Base-by-base conservation (phyloP, 2,113 vertebrate species). In the Dasyornis broadbenti region DNA sequence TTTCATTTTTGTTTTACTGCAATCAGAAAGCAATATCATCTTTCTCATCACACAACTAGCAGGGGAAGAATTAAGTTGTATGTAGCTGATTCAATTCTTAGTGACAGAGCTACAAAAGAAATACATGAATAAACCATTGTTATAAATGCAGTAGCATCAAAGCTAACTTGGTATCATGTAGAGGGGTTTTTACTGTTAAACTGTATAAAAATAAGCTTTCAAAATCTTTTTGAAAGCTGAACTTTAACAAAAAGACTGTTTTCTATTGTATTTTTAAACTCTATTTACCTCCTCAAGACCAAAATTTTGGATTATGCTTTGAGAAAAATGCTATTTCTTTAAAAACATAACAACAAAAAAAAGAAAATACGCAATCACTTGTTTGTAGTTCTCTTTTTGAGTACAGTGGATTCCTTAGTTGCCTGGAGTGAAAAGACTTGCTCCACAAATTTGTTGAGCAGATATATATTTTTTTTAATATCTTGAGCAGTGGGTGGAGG, bases 51-150 rank as follows among this genome's bases (percentile, higher is more conserved):
- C 39, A 59, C n/a, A 82, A 19, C 28, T 73, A 66, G 10, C 59
- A 52, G 54, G 69, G 68, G 40, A 75, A 79, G 54, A 81, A 76
- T 66, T 72, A 86, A 86, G 45, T 69, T 85, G 56, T 70, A n/a
- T 52, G 82, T 76, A 80, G 35, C 26, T 90, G 85, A 82, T 89
- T 77, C 24, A 33, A 70, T 84, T 94, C 35, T 56, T 89, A 63
- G 64, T 78, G 86, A 91, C 94, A 87, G 73, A 84, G 20, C 65
- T 85, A 94, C 81, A 88, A 86, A 88, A 81, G 68, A 82, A 90
- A 93, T 40, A 49, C 19, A 90, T 92, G 23, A 97, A 95, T 96
- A 96, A 95, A 92, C 86, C 37, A 97, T 91, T 7, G 4, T 40
- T 75, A 60, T 90, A 94, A 94, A 89, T 87, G 88, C 39, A 39